Evolutionary conservation across 2,113 vertebrate genomes (phyloP).

Genomic region (Aix galericulata): DNA sequence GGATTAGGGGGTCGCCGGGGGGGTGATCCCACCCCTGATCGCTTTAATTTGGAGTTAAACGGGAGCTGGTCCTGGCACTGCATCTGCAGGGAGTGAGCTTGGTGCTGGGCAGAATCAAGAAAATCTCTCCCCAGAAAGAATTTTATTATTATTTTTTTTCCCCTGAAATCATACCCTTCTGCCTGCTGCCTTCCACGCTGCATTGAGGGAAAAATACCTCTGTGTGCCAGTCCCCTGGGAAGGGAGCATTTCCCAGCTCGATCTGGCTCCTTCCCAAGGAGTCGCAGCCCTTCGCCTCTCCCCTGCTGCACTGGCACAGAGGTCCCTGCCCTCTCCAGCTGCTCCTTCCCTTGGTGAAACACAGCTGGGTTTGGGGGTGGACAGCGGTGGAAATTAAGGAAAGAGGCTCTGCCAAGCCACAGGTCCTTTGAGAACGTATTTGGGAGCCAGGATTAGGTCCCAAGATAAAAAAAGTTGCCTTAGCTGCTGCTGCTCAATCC

Average conservation of each 20-base stretch:
- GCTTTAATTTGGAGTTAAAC: background rate
- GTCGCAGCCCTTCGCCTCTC: background rate
- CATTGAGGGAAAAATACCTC: conserved; percentile 1
- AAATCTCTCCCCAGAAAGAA: background rate
- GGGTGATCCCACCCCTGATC: background rate
- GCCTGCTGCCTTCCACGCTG: background rate
- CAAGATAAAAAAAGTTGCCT: background rate
- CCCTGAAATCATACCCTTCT: background rate
- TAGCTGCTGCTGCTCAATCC: background rate
- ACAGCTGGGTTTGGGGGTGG: fast-evolving
- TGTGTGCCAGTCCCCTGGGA: background rate
- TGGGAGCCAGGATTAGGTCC: background rate
- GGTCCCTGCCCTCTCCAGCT: background rate
- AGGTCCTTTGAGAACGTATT: background rate
- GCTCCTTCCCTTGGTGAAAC: background rate
- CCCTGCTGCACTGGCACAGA: background rate
- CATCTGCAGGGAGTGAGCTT: background rate
- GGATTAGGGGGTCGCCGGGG: background rate
- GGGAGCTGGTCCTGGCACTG: background rate
- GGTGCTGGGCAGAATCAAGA: background rate
- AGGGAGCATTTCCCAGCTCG: conserved; percentile 22
- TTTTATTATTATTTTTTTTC: too few relatives aligned
- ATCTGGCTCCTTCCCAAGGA: background rate
- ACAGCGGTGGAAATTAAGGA: background rate
- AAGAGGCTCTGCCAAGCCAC: background rate